These are phyloP conservation scores for Gobio occitaniae DNA, from an alignment of 2,797 vertebrate genomes.

Conservation along the genomic window DNA sequence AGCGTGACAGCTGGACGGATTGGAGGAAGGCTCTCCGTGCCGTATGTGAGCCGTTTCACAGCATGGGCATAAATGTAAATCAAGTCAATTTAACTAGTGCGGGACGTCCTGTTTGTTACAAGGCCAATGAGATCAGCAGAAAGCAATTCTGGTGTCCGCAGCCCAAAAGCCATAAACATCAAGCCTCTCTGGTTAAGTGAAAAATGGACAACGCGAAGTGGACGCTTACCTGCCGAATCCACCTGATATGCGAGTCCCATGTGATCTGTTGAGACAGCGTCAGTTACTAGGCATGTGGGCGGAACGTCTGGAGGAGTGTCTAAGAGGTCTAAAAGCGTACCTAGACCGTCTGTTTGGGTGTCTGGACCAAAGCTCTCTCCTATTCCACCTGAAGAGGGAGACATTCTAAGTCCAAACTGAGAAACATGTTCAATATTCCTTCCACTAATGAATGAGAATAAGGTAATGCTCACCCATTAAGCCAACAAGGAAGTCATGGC, in stretches of 20 bases:
- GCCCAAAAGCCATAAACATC: slow-evolving; percentile 15
- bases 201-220: background rate
- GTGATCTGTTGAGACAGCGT: slow-evolving; percentile 64
- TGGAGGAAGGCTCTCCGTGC: slow-evolving; percentile 6
- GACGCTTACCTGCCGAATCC: slow-evolving; percentile 67
- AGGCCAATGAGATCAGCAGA: slow-evolving; percentile 17
- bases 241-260: slow-evolving; percentile 63
- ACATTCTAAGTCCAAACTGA: slow-evolving; percentile 16
- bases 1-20: slow-evolving; percentile 28
- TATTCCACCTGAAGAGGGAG: slow-evolving; percentile 59
- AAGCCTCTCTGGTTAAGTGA: slow-evolving; percentile 5
- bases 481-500: slow-evolving; percentile 71
- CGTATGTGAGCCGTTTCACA: slow-evolving; percentile 6
- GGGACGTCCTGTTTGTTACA: background rate
- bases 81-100: slow-evolving; percentile 1
- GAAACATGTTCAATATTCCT: background rate
- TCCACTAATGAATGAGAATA: too few relatives aligned
- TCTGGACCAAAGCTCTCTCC: slow-evolving; percentile 57
- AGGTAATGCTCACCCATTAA: slow-evolving; percentile 69
- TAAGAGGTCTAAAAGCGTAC: slow-evolving; percentile 56
- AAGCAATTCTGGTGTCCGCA: slow-evolving; percentile 1
- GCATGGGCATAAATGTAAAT: slow-evolving; percentile 24
- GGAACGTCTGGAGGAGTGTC: slow-evolving; percentile 38
- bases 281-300: slow-evolving; percentile 59
- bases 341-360: slow-evolving; percentile 59